Base-by-base conservation (phyloP, 2,113 vertebrate species). In the Isurus oxyrinchus region DNA sequence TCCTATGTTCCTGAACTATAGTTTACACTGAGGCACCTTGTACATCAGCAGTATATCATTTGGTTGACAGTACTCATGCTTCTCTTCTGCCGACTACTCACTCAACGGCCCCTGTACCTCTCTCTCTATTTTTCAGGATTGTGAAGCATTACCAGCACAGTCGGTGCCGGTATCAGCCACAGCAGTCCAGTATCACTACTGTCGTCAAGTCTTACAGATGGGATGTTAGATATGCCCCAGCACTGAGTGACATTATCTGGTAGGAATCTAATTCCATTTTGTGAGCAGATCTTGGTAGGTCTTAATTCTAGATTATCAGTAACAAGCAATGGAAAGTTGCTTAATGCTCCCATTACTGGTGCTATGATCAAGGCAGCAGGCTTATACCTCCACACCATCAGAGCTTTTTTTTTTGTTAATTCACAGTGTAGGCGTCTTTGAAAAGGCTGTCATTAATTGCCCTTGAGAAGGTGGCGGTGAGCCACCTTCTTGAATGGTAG, bases 151-250 rank as follows among this genome's bases (percentile, higher is more conserved):
- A 99, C 96, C 97, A 97, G 96, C 97, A 97, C 16, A 96, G 98
- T 72, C 97, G 0, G n/a, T 99, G 99, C 96, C 98, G 97, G 0
- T 97, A 97, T 96, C 97, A 96, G 84, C 98, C 98, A 5, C 98
- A 99, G 96, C 99, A 99, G 97, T 99, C 99, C 96, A 99, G 99
- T 44, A 98, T 99, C 97, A 99, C 98, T 96, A 98, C 98, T 0
- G 97, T 98, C 96, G 97, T 99, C 97, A 99, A 98, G 96, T 99
- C 99, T 6, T 98, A 99, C 96, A 97, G 97, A 69, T 99, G 99
- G 99, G 98, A 98, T 0, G 96, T 99, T 84, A 8, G 90, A 97
- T 98, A 98, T 14, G 99, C 99, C 55, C 98, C 99, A 11, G 94
- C 63, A 5, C 40, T 49, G 57, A 99, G 97, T 84, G 99, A 99